Evolutionary conservation across 1,140 invertebrate genomes (phyloP).

Genomic region (Gonatopus flavifemur): DNA sequence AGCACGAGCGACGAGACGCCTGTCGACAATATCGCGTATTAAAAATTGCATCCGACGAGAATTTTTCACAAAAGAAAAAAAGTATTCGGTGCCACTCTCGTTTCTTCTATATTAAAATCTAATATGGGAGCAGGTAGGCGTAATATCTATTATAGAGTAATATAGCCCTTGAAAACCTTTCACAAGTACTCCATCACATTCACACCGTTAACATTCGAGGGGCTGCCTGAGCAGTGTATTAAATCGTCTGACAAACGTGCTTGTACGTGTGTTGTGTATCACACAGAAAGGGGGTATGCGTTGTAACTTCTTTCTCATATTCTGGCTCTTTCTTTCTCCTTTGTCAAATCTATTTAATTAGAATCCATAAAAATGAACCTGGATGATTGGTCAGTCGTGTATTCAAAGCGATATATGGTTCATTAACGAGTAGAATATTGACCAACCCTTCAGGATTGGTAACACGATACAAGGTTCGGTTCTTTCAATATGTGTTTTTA

Average conservation of each 20-base stretch:
- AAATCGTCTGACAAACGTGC: slow-evolving; percentile 22
- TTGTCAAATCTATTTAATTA: too few relatives aligned
- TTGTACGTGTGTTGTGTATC: too few relatives aligned
- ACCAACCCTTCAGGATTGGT: too few relatives aligned
- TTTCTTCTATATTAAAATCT: slow-evolving; percentile 42
- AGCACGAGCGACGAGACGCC: slow-evolving; percentile 23
- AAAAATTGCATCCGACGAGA: slow-evolving; percentile 37
- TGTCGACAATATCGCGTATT: slow-evolving; percentile 34
- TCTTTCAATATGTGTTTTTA: too few relatives aligned
- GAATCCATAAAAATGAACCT: too few relatives aligned
- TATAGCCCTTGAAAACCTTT: slow-evolving; percentile 36
- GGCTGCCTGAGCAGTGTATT: slow-evolving; percentile 17
- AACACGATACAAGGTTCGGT: too few relatives aligned
- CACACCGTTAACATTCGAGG: slow-evolving; percentile 24
- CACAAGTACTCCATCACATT: slow-evolving; percentile 36
- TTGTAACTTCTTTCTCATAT: too few relatives aligned
- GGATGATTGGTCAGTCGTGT: too few relatives aligned
- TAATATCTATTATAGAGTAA: slow-evolving; percentile 43
- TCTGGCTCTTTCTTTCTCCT: too few relatives aligned
- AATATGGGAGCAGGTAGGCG: slow-evolving; percentile 36
- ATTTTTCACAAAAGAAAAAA: slow-evolving; percentile 41
- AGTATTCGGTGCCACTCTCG: slow-evolving; percentile 29
- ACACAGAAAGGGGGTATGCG: too few relatives aligned
- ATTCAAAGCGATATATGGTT: too few relatives aligned
- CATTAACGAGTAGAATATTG: too few relatives aligned